Base-by-base conservation (phyloP, 2,113 vertebrate species). In the Paedocypris sp. region DNA sequence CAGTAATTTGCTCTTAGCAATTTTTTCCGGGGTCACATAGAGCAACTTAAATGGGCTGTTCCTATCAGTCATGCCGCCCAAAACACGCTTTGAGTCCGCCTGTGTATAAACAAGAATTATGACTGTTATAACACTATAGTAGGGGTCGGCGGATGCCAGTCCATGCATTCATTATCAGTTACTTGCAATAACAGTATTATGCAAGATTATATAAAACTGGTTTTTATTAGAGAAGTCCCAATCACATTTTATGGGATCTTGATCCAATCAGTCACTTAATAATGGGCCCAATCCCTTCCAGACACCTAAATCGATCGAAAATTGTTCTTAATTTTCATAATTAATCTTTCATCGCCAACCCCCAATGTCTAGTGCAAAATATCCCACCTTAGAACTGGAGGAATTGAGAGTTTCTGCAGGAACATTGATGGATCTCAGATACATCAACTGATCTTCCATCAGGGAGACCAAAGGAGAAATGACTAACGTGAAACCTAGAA, bases 381-480 rank as follows among this genome's bases (percentile, higher is more conserved):
- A 26, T 13, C 3, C n/a, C 79, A 97, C 95, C 86, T 90, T 97
- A 72, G 83, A 87, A 67, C 89, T 96, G 9, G 90, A 90, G 1
- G 92, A 86, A 69, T 94, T 97, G 63, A 98, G 77, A 64, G 86
- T 83, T 43, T 84, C 80, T 23, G 92, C 91, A 8, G 90, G 70
- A 58, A 97, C 74, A 1, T 80, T 73, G 19, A 93, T 76, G 39
- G 90, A 88, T 12, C 89, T 85, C 69, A 99, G 78, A 76, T 86
- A 87, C 93, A 99, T 97, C 62, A 93, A 80, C 38, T 98, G 95
- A 79, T 99, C 93, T 73, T 99, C 95, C 91, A 99, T 97, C 56
- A 99, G 84, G 4, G 95, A 99, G 57, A 99, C 87, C 71, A 99
- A 66, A 3, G 95, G 94, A 59, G 88, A 91, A 64, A 99, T 80